Evolutionary conservation across 64 coral and sea anemone species (phyloP).

Genomic region (Pocillopora damicornis): DNA sequence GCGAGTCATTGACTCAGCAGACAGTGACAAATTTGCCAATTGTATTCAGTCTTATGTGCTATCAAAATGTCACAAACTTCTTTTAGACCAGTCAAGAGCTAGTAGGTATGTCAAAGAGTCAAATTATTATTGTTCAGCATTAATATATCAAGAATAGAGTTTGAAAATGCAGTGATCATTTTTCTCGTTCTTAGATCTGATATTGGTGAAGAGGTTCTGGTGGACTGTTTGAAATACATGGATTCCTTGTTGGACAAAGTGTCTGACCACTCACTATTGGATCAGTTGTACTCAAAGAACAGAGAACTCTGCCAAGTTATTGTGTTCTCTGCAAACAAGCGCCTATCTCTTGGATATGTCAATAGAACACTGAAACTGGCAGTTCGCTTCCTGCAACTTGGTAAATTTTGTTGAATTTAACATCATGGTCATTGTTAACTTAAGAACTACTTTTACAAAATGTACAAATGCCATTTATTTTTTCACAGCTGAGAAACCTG

Average conservation of each 20-base stretch:
- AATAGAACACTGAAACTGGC: slow-evolving; percentile 90
- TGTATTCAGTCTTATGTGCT: slow-evolving; percentile 81
- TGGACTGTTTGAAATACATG: slow-evolving; percentile 92
- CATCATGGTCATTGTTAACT: background rate
- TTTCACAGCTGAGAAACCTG: slow-evolving; percentile 84
- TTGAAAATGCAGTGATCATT: background rate
- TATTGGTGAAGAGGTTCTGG: slow-evolving; percentile 82
- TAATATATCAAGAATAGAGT: background rate
- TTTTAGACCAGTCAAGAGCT: slow-evolving; percentile 69
- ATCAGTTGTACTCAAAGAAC: slow-evolving; percentile 71
- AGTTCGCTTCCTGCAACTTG: slow-evolving; percentile 71
- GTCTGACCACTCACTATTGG: slow-evolving; percentile 69
- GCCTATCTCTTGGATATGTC: slow-evolving; percentile 84
- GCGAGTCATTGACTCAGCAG: slow-evolving; percentile 70
- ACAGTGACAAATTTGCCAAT: slow-evolving; percentile 75
- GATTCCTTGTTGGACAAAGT: slow-evolving; percentile 83
- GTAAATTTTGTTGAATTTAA: slow-evolving; percentile 37
- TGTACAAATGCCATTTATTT: background rate
- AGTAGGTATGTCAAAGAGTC: slow-evolving; percentile 45
- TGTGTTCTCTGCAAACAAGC: slow-evolving; percentile 80
- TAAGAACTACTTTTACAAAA: background rate
- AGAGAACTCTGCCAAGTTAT: slow-evolving; percentile 71
- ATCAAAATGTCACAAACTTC: slow-evolving; percentile 84
- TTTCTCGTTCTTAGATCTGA: slow-evolving; percentile 50
- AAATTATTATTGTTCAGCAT: too few species aligned